These are phyloP conservation scores for Griposia aprilina DNA, from an alignment of 2,888 invertebrate species.

Conservation along the genomic window DNA sequence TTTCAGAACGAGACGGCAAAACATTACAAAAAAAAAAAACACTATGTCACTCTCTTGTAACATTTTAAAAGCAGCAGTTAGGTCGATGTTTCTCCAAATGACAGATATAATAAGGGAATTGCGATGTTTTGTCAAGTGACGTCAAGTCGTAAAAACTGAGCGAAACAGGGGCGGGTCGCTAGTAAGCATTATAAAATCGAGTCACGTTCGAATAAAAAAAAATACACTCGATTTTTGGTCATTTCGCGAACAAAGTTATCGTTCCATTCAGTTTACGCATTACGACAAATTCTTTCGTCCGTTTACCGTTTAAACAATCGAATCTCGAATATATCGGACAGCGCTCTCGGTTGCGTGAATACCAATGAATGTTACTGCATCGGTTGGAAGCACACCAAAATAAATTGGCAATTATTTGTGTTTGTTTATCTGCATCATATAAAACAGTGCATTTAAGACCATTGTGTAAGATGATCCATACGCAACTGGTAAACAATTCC, in stretches of 20 bases:
- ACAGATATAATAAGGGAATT: no score
- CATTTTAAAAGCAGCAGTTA: no score
- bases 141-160: no score
- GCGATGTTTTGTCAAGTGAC: no score
- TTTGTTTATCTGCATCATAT: slow-evolving; percentile 30
- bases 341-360: slow-evolving; percentile 38
- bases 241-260: slow-evolving; percentile 15
- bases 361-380: slow-evolving; percentile 57
- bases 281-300: slow-evolving; percentile 51
- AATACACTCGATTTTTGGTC: slow-evolving; percentile 14
- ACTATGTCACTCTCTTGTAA: no score
- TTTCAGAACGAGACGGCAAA: no score
- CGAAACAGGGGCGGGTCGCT: background rate
- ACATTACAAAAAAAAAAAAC: no score
- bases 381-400: slow-evolving; percentile 61
- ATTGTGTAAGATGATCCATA: slow-evolving; percentile 26
- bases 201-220: slow-evolving; percentile 12
- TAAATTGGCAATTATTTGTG: slow-evolving; percentile 57
- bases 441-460: slow-evolving; percentile 19
- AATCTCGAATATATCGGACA: slow-evolving; percentile 44
- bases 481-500: background rate
- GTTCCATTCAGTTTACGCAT: slow-evolving; percentile 41
- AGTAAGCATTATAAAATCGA: background rate
- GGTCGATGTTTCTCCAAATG: no score
- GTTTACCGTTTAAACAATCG: slow-evolving; percentile 55